Base-by-base conservation (phyloP, 2,888 invertebrate genomes). In the Dynastes hyllus region DNA sequence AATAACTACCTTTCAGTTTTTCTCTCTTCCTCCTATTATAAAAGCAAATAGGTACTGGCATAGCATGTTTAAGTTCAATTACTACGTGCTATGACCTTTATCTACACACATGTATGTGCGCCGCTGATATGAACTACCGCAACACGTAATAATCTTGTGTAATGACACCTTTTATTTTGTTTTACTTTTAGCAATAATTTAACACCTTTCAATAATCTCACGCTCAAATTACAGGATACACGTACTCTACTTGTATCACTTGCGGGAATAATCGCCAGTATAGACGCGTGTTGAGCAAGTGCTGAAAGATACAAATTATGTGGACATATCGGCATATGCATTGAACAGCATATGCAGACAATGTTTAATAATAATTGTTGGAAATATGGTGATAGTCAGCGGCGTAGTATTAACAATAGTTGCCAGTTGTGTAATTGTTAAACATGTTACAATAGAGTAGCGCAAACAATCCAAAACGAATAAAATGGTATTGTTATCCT, bases 61-160 rank as follows among this genome's bases (percentile, higher is more conserved):
- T 29, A 63, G 63, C 63, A 63, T 63, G 63, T 32, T 63, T 63
- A 63, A 32, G 29, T 29, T 27, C 63, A 63, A 63, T 63, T 63
- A 29, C 27, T 29, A 63, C 32, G 63, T 63, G 63, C 63, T 29
- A 37, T 63, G 63, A 63, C 63, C 29, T 63, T 32, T 63, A 63
- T 63, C 27, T 11, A 29, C 63, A 27, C n/a, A 63, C 11, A 32
- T 29, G 32, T 63, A 63, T 13, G 16, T 16, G 55, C 13, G 55
- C 27, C 22, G 55, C 22, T 58, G 8, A 8, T 58, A 58, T 63
- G 27, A 63, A 63, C 63, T 63, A 29, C 63, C 29, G 9, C 29
- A 29, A 29, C 63, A 63, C 27, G 63, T 63, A 63, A 63, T 63
- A 29, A 63, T 32, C 13, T 32, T 29, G 32, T 63, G 63, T 63